These are phyloP conservation scores for Falco novaeseelandiae DNA, from an alignment of 2,797 vertebrate genomes.

Conservation along the genomic window DNA sequence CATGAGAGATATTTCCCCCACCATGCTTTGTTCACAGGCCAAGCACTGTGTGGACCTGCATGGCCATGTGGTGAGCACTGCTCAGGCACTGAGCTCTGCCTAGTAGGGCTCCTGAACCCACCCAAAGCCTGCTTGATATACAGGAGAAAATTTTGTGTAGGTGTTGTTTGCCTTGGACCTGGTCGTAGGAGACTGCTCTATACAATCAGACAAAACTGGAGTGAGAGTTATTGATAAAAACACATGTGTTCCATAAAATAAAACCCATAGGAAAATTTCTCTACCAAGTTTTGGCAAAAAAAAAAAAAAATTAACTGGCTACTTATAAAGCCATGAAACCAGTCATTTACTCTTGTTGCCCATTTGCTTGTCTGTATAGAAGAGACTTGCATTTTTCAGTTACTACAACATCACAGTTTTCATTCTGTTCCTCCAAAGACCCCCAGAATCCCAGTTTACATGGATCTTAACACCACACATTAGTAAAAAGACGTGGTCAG, in stretches of 20 bases:
- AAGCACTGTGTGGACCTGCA: too few relatives aligned
- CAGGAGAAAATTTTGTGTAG: too few relatives aligned
- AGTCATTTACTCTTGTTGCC: not conserved
- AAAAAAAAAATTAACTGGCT: not conserved
- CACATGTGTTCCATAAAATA: not conserved
- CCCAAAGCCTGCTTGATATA: not conserved
- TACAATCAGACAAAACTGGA: not conserved
- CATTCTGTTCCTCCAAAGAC: not conserved
- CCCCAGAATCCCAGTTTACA: not conserved
- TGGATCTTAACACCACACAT: not conserved
- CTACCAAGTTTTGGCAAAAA: not conserved
- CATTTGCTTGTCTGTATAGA: rapidly evolving
- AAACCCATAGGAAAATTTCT: not conserved
- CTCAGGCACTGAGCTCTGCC: not conserved
- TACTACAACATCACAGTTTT: not conserved
- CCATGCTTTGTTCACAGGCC: not conserved
- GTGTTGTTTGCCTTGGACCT: not conserved
- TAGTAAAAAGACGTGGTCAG: not conserved
- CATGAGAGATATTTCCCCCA: rapidly evolving
- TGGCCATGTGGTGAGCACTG: rapidly evolving
- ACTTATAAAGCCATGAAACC: not conserved
- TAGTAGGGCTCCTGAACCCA: not conserved
- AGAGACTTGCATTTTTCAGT: not conserved
- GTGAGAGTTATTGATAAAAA: not conserved
- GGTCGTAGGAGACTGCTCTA: too few relatives aligned